Base-by-base conservation (phyloP, 2,797 vertebrate genomes). In the Staurois parvus region DNA sequence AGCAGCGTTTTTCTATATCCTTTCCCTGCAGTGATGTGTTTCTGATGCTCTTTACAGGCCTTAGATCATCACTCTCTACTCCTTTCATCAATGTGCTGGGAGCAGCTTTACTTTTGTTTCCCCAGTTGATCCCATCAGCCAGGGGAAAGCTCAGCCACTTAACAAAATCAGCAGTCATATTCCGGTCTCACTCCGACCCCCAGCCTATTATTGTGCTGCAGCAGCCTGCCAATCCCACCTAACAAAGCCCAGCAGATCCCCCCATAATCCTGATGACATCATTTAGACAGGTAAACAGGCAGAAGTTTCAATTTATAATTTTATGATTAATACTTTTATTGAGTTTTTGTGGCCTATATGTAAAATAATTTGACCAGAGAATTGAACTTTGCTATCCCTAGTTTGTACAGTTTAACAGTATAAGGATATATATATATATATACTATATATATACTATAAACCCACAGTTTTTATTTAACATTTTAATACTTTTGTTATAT, bases 101-200 rank as follows among this genome's bases (percentile, higher is more conserved):
- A 90, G 89, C 91, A 95, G 94, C 92, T 92, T 92, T 93, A 90
- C 92, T 92, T 93, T 95, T 95, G 94, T 95, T 91, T 90, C n/a
- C 1, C 81, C 2, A 73, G 84, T 89, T 93, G 94, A 95, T 94
- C 92, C 91, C 90, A 88, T 93, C 92, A 92, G 93, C 92, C 74
- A 82, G 68, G 68, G 45, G 52, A 79, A 78, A 92, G 92, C 88
- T 85, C 79, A 59, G 89, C 11, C 90, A 90, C 91, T 91, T 91
- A 89, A 88, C 87, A 90, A 89, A 93, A 91, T 93, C 93, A 91
- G 88, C 0, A 0, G 28, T 90, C 42, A 0, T 52, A 86, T 79
- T 78, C 85, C 83, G 2, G 10, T 87, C 88, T 90, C 89, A 87
- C 87, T 88, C 88, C 24, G 10, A 88, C 89, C 76, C 89, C 75